A percentile compares a stretch with the other conserved stretches of the same genome.
Evolutionary conservation across 1,140 invertebrate species (phyloP).

Genomic region (Lanistes nyassanus): DNA sequence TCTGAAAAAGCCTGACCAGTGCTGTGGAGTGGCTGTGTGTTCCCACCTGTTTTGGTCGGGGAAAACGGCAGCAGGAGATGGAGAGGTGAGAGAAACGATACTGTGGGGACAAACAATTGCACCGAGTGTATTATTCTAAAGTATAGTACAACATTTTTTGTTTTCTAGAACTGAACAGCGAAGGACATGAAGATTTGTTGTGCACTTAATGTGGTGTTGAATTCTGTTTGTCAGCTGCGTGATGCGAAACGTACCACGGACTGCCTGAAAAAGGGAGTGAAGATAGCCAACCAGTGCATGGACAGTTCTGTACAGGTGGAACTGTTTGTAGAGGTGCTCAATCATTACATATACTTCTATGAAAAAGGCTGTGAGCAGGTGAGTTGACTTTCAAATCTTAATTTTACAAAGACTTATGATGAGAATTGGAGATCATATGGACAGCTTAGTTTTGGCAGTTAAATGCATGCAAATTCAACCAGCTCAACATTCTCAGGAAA

Average conservation of each 20-base stretch:
- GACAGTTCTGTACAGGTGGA: constrained; percentile 96
- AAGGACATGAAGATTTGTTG: too few relatives aligned
- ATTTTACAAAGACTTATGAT: neutral
- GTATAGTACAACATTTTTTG: too few relatives aligned
- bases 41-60: constrained; percentile 98
- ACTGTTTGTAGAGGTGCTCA: constrained; percentile 92
- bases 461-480: too few relatives aligned
- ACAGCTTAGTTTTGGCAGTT: too few relatives aligned
- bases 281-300: constrained; percentile 97
- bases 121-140: too few relatives aligned
- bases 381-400: constrained; percentile 41
- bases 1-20: constrained; percentile 97
- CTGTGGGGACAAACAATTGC: too few relatives aligned
- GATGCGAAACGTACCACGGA: constrained; percentile 93
- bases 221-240: constrained; percentile 75
- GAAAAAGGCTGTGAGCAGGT: constrained; percentile 91
- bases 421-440: too few relatives aligned
- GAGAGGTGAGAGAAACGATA: constrained; percentile 72
- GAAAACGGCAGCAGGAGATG: constrained; percentile 76
- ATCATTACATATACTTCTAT: constrained; percentile 94
- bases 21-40: constrained; percentile 88
- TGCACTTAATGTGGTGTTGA: too few relatives aligned
- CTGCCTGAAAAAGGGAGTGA: constrained; percentile 94
- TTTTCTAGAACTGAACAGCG: too few relatives aligned
- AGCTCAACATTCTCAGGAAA: too few relatives aligned